A percentile compares a stretch with the other conserved stretches of the same genome.
These are phyloP conservation scores for Nanorana parkeri DNA, from an alignment of 2,113 vertebrate genomes.

Conservation along the genomic window DNA sequence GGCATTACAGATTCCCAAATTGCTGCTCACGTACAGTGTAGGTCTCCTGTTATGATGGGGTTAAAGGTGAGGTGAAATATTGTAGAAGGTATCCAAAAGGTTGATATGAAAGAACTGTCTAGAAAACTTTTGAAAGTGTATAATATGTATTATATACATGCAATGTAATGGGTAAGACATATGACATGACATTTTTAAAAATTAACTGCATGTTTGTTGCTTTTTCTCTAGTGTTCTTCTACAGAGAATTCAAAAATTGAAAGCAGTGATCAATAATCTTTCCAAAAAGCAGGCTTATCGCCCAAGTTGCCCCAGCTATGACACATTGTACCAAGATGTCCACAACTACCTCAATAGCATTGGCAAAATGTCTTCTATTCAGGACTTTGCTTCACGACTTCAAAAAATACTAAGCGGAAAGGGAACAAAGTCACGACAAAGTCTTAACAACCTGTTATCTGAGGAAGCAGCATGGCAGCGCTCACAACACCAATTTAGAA, in stretches of 20 bases:
- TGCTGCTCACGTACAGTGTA: too few species aligned
- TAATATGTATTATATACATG: too few species aligned
- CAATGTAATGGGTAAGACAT: too few species aligned
- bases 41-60: too few species aligned
- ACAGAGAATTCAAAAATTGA: conserved; percentile 86
- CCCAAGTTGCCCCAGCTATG: conserved; percentile 78
- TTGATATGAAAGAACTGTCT: too few species aligned
- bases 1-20: too few species aligned
- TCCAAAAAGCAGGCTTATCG: conserved; percentile 91
- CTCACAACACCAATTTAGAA: conserved; percentile 88
- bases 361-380: conserved; percentile 77
- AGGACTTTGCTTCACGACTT: conserved; percentile 84
- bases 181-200: too few species aligned
- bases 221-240: conserved; percentile 76
- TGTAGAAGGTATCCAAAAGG: too few species aligned
- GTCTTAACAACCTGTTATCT: conserved; percentile 77
- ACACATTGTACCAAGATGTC: conserved; percentile 86
- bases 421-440: conserved; percentile 73
- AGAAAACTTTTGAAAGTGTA: too few species aligned
- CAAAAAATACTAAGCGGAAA: conserved; percentile 75
- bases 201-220: too few species aligned
- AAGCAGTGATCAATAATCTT: conserved; percentile 79
- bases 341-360: conserved; percentile 89
- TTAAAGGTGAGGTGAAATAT: too few species aligned
- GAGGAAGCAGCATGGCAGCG: conserved; percentile 93